These are phyloP conservation scores for Phymorhynchus buccinoides DNA, from an alignment of 1,140 invertebrate genomes.

Conservation along the genomic window DNA sequence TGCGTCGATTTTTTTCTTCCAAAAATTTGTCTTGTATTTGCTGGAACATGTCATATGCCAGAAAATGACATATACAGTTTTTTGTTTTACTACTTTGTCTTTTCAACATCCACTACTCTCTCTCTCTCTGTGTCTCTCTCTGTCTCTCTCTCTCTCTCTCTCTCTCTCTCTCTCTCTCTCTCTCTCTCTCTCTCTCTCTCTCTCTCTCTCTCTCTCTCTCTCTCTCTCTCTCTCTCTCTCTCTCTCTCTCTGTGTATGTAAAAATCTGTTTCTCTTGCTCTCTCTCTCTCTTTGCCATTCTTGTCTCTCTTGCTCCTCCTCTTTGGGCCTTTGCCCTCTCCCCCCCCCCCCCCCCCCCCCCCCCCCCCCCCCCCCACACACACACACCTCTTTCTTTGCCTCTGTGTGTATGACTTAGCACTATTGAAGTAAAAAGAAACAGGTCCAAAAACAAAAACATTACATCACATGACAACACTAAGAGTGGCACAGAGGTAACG, in stretches of 20 bases:
- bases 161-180: background rate
- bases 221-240: background rate
- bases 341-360: background rate
- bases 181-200: background rate
- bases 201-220: background rate
- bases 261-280: constrained; percentile 6
- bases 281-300: constrained; percentile 21
- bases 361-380: background rate
- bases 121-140: too few relatives aligned
- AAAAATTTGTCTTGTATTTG: too few relatives aligned
- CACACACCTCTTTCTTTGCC: background rate
- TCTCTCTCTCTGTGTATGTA: background rate
- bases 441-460: too few relatives aligned
- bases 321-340: background rate
- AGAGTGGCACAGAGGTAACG: too few relatives aligned
- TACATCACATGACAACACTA: too few relatives aligned
- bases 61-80: too few relatives aligned
- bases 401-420: background rate
- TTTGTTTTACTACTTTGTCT: background rate
- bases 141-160: background rate
- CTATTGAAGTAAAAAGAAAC: too few relatives aligned
- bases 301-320: background rate
- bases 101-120: background rate
- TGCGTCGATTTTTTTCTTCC: too few relatives aligned
- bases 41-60: too few relatives aligned